phyloP scores from a whole-genome alignment of 1,140 invertebrate species.

The Geopemphigus sp. region DNA sequence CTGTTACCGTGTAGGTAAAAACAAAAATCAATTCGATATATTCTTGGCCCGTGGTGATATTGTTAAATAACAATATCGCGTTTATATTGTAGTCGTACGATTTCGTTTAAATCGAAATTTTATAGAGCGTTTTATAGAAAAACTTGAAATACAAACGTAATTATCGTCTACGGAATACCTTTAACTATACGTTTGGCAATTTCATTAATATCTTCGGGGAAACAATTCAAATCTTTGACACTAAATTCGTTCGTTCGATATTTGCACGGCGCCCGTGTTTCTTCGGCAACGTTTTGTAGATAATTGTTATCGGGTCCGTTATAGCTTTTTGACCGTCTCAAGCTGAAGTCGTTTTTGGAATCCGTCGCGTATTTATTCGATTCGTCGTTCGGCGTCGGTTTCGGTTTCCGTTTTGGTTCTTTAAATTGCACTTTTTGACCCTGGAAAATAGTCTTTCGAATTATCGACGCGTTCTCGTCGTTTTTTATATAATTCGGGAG shows the following conservation, averaged over 20 bases:
- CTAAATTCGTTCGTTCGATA: neutral
- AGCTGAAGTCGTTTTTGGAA: constrained; percentile 51
- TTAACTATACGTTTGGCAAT: constrained; percentile 70
- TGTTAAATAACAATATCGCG: no score
- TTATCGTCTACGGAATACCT: constrained; percentile 57
- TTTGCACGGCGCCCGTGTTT: constrained; percentile 53
- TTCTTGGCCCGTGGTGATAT: no score
- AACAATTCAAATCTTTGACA: constrained; percentile 65
- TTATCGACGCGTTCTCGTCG: neutral
- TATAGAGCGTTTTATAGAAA: no score
- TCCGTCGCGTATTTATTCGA: neutral
- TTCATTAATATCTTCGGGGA: constrained; percentile 68
- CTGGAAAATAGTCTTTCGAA: neutral
- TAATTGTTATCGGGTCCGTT: constrained; percentile 65
- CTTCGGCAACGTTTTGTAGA: constrained; percentile 47
- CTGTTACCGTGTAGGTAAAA: no score
- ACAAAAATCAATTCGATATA: no score
- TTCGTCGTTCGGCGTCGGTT: neutral
- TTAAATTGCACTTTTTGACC: constrained; percentile 36
- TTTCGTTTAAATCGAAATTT: no score
- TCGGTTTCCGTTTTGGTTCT: constrained; percentile 14
- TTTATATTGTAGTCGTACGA: no score
- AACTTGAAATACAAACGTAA: no score
- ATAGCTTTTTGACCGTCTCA: constrained; percentile 78
- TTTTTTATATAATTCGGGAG: neutral